Base-by-base conservation (phyloP, 2,888 invertebrate species). In the Chaetogeoica ovagalla region DNA sequence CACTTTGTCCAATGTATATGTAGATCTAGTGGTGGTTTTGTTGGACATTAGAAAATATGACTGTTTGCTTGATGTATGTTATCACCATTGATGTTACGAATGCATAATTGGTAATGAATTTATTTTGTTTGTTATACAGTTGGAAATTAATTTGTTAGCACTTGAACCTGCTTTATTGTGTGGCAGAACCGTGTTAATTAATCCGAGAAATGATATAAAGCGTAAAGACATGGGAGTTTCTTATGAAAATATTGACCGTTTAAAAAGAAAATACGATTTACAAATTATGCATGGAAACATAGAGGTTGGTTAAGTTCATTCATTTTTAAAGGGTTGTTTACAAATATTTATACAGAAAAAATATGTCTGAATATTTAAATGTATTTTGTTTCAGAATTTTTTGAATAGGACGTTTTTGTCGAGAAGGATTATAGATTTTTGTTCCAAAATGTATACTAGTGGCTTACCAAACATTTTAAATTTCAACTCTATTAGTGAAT, bases 151-250 rank as follows among this genome's bases (percentile, higher is more conserved):
- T 77, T 60, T 69, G 17, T 21, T 69, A 48, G 23, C 62, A 1
- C 19, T 79, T 19, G 79, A 79, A 63, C 71, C 79, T 43, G 62
- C 71, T 63, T 71, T 79, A 48, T 79, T 79, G 15, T 71, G 79
- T 23, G 69, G 77, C 6, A 79, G 63, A 30, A 79, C 79, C 6
- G 39, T 79, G 8, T 79, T 79, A n/a, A 71, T 79, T 21, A 79
- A 79, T 57, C 79, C 79, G 8, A 79, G 5, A 71, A 62, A 52
- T 2, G 23, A 65, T 63, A 13, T 79, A 13, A 79, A 79, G 2
- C 63, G 57, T 5, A 79, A 71, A 63, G 79, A 79, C n/a, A 79
- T 79, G 79, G 79, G 63, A 23, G 23, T 79, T 43, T 62, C 79
- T 43, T 79, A 79, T 63, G 79, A 71, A 23, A 79, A 71, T 21